phyloP scores from a whole-genome alignment of 2,113 vertebrate genomes.

The Platichthys flesus region DNA sequence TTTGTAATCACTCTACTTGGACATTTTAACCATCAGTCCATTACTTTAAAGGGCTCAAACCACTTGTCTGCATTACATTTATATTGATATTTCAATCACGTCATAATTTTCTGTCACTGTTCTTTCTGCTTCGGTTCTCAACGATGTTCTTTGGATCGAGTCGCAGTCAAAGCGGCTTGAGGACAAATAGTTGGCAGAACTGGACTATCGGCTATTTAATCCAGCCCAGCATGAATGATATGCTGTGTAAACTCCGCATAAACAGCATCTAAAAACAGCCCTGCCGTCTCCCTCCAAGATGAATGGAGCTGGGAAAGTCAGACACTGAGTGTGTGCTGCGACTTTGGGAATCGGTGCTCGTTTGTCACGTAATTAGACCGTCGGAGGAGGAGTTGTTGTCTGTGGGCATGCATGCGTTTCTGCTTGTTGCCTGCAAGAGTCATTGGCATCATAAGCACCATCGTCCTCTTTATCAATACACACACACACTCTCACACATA shows the following conservation, averaged over 20 bases:
- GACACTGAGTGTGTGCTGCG: conserved; percentile 15
- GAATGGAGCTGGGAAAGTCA: conserved; percentile 35
- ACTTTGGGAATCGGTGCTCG: conserved; percentile 12
- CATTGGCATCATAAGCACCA: not conserved
- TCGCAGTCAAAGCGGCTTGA: conserved; percentile 12
- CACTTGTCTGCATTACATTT: not conserved
- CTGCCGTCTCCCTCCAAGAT: conserved; percentile 2
- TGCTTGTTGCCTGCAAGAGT: conserved; percentile 1
- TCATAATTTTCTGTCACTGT: not conserved
- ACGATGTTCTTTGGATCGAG: conserved; percentile 3
- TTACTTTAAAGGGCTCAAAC: not conserved
- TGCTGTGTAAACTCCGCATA: not conserved
- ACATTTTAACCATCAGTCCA: no score
- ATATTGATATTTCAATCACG: not conserved
- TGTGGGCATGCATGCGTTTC: not conserved
- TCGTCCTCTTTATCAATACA: not conserved
- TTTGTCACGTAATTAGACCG: conserved; percentile 45
- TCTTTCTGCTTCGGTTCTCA: not conserved
- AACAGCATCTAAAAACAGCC: conserved; percentile 1
- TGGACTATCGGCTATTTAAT: conserved; percentile 28
- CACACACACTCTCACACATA: no score
- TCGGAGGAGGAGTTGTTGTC: conserved; percentile 17
- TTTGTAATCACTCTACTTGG: no score
- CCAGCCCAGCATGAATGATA: conserved; percentile 20
- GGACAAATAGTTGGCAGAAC: conserved; percentile 32